Evolutionary conservation across 1,140 invertebrate genomes (phyloP), one percentile per base, ranked within the genome.

Genomic region (Bombus huntii): DNA sequence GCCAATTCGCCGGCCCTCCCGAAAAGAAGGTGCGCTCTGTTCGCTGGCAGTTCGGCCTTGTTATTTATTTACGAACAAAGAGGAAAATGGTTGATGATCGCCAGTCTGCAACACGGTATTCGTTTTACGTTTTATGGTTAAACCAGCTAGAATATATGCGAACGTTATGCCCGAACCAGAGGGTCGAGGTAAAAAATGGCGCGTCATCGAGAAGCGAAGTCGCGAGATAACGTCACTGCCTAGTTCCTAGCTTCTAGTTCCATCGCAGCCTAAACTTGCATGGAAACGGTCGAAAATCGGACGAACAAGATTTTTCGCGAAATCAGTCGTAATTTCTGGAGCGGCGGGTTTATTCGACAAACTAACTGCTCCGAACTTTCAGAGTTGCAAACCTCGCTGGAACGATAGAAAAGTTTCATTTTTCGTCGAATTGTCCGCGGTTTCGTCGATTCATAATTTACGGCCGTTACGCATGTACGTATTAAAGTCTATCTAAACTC

Each of bases 101-200:
- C 25, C 62, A 57, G 76, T 75, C 81, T 31, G 44, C 47, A 25
- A 83, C 82, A 83, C 47, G 82, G 47, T 78, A 78, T 83, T 70
- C 82, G 74, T 83, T 83, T 83, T 78, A 83, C 74, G 65, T 83
- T 83, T 83, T 83, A 83, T 42, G 82, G 72, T 44, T 53, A 70
- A 77, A 78, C 44, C 47, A 18, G 28, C 37, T 57, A 42, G 18
- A 39, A 78, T 42, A 34, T 57, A 83, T 57, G 65, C 37, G 37
- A 39, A 44, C 82, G 74, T 70, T 77, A 78, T 42, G 73, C 44
- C 74, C 28, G 34, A 22, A 28, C 44, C 73, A 47, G 82, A 28
- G 34, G 34, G 74, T 57, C 18, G 22, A 25, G 44, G 8, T 70
- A 83, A 83, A 82, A 75, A 74, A 65, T 83, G 65, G 44, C 37